phyloP scores from a whole-genome alignment of 2,113 vertebrate species.

The Larimichthys polyactis region DNA sequence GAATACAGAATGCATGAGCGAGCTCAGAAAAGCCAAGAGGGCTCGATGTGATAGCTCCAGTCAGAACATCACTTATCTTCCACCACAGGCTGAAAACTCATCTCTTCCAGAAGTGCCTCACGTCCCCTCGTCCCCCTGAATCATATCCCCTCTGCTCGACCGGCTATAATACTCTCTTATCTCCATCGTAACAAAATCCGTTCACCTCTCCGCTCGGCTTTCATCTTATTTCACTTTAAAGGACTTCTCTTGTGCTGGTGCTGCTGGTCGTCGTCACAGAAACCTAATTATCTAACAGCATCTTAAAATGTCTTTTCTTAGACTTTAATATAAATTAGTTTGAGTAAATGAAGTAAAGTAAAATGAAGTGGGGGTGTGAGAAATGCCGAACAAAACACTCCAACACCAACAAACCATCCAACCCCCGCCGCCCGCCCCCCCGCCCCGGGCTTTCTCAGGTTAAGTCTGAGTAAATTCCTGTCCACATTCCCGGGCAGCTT shows the following conservation, averaged over 20 bases:
- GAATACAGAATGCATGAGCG: background rate
- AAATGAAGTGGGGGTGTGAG: no score
- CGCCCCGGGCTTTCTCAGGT: background rate
- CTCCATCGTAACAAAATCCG: constrained; percentile 27
- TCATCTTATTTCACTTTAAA: constrained; percentile 32
- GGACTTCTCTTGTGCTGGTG: background rate
- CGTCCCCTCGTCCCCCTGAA: constrained; percentile 47
- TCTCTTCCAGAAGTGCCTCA: constrained; percentile 29
- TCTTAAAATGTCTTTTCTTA: no score
- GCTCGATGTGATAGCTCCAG: constrained; percentile 14
- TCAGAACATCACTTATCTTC: constrained; percentile 46
- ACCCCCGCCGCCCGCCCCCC: no score
- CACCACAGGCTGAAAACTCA: constrained; percentile 48
- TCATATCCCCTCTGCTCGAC: constrained; percentile 40
- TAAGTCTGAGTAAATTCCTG: background rate
- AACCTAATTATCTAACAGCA: background rate
- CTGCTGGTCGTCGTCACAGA: background rate
- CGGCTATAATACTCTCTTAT: constrained; percentile 59
- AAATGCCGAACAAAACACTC: no score
- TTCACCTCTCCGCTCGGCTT: constrained; percentile 17
- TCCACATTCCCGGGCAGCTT: background rate
- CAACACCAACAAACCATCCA: no score
- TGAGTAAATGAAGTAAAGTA: no score
- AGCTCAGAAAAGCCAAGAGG: constrained; percentile 4
- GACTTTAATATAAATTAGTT: no score